phyloP scores from a whole-genome alignment of 2,888 invertebrate genomes.

The Nomada fabriciana region DNA sequence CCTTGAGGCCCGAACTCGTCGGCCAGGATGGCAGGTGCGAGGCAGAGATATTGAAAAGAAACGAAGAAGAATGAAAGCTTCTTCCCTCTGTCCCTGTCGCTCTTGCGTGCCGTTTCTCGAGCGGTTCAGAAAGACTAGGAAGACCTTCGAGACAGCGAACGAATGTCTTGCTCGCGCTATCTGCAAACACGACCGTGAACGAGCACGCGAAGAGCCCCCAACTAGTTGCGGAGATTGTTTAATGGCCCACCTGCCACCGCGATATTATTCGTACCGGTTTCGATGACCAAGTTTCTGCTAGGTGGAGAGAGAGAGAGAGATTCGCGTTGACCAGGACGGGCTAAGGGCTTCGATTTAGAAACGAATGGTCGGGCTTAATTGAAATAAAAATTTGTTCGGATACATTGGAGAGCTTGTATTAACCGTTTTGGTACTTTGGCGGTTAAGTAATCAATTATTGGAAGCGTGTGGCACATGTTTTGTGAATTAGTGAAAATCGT shows the following conservation, averaged over 20 bases:
- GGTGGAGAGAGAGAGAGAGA: background rate
- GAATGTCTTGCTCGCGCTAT: constrained; percentile 60
- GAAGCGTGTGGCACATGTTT: too few species aligned
- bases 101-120: constrained; percentile 12
- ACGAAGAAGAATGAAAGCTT: background rate
- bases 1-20: constrained; percentile 65
- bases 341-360: too few species aligned
- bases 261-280: constrained; percentile 48
- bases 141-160: constrained; percentile 41
- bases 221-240: constrained; percentile 68
- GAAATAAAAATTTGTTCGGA: too few species aligned
- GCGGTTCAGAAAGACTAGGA: constrained; percentile 42
- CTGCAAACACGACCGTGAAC: constrained; percentile 66
- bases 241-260: constrained; percentile 76
- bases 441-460: too few species aligned
- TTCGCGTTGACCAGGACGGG: constrained; percentile 2
- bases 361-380: too few species aligned
- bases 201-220: constrained; percentile 67
- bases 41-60: constrained; percentile 59
- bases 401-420: too few species aligned
- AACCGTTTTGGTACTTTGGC: too few species aligned
- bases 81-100: background rate
- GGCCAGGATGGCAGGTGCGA: constrained; percentile 74
- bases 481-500: too few species aligned
- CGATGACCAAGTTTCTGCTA: background rate